Base-by-base conservation (phyloP, 1,140 invertebrate genomes). In the Aphelinus atriplicis region DNA sequence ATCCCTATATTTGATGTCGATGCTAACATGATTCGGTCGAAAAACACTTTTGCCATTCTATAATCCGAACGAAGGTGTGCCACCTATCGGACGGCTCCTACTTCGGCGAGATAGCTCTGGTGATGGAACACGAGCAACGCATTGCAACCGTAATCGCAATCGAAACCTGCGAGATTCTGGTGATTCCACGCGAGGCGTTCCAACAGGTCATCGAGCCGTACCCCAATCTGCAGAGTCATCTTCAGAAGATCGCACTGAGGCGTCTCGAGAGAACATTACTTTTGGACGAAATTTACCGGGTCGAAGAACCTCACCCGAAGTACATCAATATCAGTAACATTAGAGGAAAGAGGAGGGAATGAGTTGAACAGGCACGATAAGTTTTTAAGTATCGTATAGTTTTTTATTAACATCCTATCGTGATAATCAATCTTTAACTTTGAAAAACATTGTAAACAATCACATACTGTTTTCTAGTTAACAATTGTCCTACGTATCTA, bases 111-210 rank as follows among this genome's bases (percentile, higher is more conserved):
- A 77, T 87, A 9, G 79, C 84, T 0, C 76, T 92, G 53, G 80
- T 92, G 1, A 85, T 90, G 79, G 86, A 89, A 7, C 88, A 89
- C 65, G 86, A 88, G 45, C 87, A 86, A 56, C 84, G 89, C 53
- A 84, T 87, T 1, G 88, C 88, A 0, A 90, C 84, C 26, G 84
- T 91, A 0, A 77, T 90, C 2, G 90, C 91, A 0, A 82, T 90
- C 48, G 91, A 92, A 82, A 90, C 87, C 50, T 89, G 89, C 26
- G 89, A 91, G 77, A 75, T 91, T 7, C 89, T 88, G 65, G 77
- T 87, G 2, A 67, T 92, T 3, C 80, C 88, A 7, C 85, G 86
- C 45, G 80, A 77, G 3, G 82, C 89, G 62, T 92, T 91, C 76
- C 80, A 83, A 75, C 81, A 81, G 64, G 71, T 82, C 3, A 80